Base-by-base conservation (phyloP, 2,797 vertebrate genomes). In the Bryconaethiops microstoma region DNA sequence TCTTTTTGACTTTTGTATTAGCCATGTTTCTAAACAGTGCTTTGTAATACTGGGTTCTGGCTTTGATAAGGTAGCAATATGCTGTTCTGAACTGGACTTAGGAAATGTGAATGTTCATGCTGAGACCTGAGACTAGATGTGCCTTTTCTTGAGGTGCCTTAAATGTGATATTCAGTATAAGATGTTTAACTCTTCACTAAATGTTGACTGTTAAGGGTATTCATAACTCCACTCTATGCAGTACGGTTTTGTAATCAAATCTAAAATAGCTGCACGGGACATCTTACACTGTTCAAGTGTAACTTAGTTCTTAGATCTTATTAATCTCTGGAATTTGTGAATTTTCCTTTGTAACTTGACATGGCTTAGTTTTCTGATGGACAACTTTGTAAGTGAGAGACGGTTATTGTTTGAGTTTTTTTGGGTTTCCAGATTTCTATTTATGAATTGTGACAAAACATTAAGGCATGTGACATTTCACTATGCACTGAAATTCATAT, bases 381-480 rank as follows among this genome's bases (percentile, higher is more conserved):
- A 19, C 55, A 64, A 60, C 40, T 39, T 19, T 42, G 25, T 62
- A 68, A 19, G 45, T 69, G 16, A 73, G 45, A 64, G 60, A 59
- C 52, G n/a, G 63, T 48, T 62, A 35, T 64, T 39, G n/a, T 54
- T 7, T 77, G 45, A 63, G 42, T 35, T 35, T 35, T 35, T 35
- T 12, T 48, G 45, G 45, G 10, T 2, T 2, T 81, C 48, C 39
- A 69, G 40, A 50, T 84, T 82, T 82, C 16, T 84, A 84, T 82
- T 79, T 82, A 79, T 84, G 25, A 62, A 63, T 83, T 83, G 78
- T 17, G 79, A 82, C 52, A 35, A 50, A 81, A 76, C 54, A 79
- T 72, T 55, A 76, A 60, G 29, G 17, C 65, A 77, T 75, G 35
- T 79, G 63, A 71, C 21, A 55, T 67, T 69, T 29, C 62, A 19